Percentiles rank a stretch among this genome's conserved stretches.
These are phyloP conservation scores for Nemapogon koenigi DNA, from an alignment of 2,888 invertebrate species.

Conservation along the genomic window DNA sequence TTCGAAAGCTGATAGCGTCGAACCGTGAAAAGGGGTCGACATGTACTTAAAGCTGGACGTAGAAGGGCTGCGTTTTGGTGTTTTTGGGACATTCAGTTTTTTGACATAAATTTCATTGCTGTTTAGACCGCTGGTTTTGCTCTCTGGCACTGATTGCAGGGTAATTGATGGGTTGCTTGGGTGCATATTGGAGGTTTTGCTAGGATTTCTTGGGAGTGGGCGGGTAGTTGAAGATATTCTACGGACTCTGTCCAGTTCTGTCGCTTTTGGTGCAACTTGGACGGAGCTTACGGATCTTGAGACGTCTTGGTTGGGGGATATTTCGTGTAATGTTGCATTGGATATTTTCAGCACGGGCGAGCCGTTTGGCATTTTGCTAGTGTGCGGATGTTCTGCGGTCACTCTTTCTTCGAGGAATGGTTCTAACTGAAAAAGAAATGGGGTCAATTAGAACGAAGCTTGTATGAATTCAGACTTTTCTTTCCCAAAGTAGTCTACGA, in stretches of 20 bases:
- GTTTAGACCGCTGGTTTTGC: constrained; percentile 40
- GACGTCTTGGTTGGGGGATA: constrained; percentile 41
- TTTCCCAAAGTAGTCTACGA: too few relatives aligned
- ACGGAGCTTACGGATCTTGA: constrained; percentile 76
- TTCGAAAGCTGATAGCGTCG: constrained; percentile 78
- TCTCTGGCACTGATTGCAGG: constrained; percentile 75
- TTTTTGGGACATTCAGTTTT: constrained; percentile 41
- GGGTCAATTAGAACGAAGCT: too few relatives aligned
- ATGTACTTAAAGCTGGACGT: constrained; percentile 85
- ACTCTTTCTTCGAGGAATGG: constrained; percentile 48
- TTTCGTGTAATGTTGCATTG: constrained; percentile 28
- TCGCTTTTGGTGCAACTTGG: constrained; percentile 58
- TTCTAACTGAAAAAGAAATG: constrained; percentile 31
- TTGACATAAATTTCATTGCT: constrained; percentile 46
- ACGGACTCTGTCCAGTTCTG: constrained; percentile 33
- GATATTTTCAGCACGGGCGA: constrained; percentile 39
- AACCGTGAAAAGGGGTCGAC: constrained; percentile 86
- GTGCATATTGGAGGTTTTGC: constrained; percentile 58
- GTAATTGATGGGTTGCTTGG: constrained; percentile 68
- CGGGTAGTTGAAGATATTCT: constrained; percentile 38
- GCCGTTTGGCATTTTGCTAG: constrained; percentile 34
- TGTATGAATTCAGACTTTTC: too few relatives aligned
- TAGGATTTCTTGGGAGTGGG: constrained; percentile 68
- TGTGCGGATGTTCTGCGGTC: constrained; percentile 23
- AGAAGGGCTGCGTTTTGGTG: constrained; percentile 74